Base-by-base conservation (phyloP, 1,140 invertebrate species). In the Drosophila repletoides region DNA sequence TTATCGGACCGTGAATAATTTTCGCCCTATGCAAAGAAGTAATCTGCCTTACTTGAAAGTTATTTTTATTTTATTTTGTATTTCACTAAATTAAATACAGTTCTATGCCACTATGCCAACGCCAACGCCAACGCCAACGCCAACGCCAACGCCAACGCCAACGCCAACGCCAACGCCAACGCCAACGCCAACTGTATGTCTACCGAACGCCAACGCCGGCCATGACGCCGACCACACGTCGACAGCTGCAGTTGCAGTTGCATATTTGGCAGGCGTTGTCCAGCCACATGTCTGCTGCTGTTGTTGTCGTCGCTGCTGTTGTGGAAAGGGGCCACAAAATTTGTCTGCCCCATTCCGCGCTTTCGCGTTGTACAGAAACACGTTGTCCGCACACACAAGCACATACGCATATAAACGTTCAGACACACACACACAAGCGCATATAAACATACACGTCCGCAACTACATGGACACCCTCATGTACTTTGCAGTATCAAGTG, bases 331-430 rank as follows among this genome's bases (percentile, higher is more conserved):
- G 53, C 21, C 17, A 58, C 48, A 58, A 83, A 79, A 56, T 66
- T 72, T 51, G 72, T 79, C 71, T 79, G 64, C 43, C 72, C 69
- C 71, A 72, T 81, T 60, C 75, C 41, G 31, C 64, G 12, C 10
- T 59, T 33, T 55, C 49, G 66, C 46, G 56, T 46, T 70, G 24
- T 21, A 51, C 55, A 53, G 53, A 49, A 33, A 61, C 58, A 59
- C 34, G n/a, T n/a, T n/a, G n/a, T n/a, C 53, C 41, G 56, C 14
- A 9, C 43, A 43, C 43, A 24, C 22, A 26, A 3, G 21, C n/a
- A 9, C 33, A 43, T 29, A 12, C 24, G n/a, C n/a, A n/a, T n/a
- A n/a, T n/a, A n/a, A n/a, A n/a, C n/a, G n/a, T n/a, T n/a, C n/a
- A n/a, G n/a, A 33, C 55, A 36, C 24, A 33, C 33, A 46, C 19